Percentiles rank a stretch among this genome's conserved stretches.
Conservation (phyloP, 1,140 invertebrate genomes). For the Tachypleus tridentatus region DNA sequence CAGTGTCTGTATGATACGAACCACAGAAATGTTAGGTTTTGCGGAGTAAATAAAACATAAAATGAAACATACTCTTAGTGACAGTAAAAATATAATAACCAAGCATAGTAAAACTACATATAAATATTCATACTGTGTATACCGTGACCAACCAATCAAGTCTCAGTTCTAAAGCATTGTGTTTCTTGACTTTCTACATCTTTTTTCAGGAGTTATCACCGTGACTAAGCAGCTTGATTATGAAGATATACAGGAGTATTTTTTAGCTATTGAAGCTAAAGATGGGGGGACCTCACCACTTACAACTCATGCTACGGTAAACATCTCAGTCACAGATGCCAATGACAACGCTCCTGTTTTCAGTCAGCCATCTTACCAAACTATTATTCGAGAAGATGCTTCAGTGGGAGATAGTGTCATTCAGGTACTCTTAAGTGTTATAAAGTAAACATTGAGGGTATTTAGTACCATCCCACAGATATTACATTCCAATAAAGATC, state of each 20-base stretch:
- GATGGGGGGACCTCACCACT: slow-evolving; percentile 62
- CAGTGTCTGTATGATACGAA: too few relatives aligned
- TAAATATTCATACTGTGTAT: too few relatives aligned
- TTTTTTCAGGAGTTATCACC: slow-evolving; percentile 45
- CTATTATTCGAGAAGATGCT: slow-evolving; percentile 54
- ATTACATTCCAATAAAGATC: too few relatives aligned
- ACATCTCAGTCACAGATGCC: slow-evolving; percentile 60
- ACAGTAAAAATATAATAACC: too few relatives aligned
- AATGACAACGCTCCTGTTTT: slow-evolving; percentile 93
- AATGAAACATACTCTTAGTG: too few relatives aligned
- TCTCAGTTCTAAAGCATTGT: background rate
- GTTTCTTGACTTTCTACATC: slow-evolving; percentile 42
- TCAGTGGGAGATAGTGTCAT: slow-evolving; percentile 60
- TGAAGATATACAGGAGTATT: slow-evolving; percentile 70
- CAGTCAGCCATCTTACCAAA: slow-evolving; percentile 57
- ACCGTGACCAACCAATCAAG: too few relatives aligned
- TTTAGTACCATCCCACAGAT: too few relatives aligned
- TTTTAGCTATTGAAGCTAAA: slow-evolving; percentile 60
- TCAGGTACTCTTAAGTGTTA: slow-evolving; percentile 40
- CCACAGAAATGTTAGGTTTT: too few relatives aligned
- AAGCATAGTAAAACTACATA: too few relatives aligned
- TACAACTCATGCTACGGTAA: slow-evolving; percentile 43
- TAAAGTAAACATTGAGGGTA: too few relatives aligned
- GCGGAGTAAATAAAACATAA: too few relatives aligned
- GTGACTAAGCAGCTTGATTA: slow-evolving; percentile 73